Evolutionary conservation across 2,797 vertebrate genomes (phyloP), one percentile per base, ranked within the genome.

Genomic region (Ctenochaetus hawaiiensis): DNA sequence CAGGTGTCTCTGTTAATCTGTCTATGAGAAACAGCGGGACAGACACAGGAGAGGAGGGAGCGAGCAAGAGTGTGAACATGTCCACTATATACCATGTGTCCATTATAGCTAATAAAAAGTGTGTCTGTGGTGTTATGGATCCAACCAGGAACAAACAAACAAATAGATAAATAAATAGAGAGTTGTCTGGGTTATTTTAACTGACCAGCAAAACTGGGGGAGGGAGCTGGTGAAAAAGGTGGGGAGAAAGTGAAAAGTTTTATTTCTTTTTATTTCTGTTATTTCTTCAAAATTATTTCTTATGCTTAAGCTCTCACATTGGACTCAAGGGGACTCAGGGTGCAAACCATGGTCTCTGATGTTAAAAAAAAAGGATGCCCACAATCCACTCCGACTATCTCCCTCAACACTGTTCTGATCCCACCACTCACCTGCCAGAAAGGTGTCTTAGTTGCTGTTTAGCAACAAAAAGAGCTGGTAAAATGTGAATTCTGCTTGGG

Each of bases 1-100:
- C 91, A 93, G 91, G 92, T 94, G 90, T 92, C 89, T 82, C 69
- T 73, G 89, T 59, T 92, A 89, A 92, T 92, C 87, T 85, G 73
- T 78, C 86, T 43, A 56, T 77, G 78, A 87, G 80, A 79, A 85
- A 81, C 90, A 89, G 84, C 30, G n/a, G 83, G 87, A 73, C 47
- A 45, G 72, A 76, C 69, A 77, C 59, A 52, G 59, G 56, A 58
- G 62, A 68, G 67, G 61, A 77, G 39, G 56, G 48, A 72, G 67
- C 12, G 23, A 37, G 75, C 37, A 39, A 51, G 37, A 70, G 60
- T 30, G 41, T 13, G 12, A 18, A 63, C 58, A n/a, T 3, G 57
- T 77, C 44, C 63, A 56, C 47, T 56, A 23, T 45, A 34, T 54
- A 52, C 54, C 47, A 52, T 20, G 41, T 67, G 23, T 76, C 63